Base-by-base conservation (phyloP, 2,797 vertebrate species). In the Sciaenops ocellatus region DNA sequence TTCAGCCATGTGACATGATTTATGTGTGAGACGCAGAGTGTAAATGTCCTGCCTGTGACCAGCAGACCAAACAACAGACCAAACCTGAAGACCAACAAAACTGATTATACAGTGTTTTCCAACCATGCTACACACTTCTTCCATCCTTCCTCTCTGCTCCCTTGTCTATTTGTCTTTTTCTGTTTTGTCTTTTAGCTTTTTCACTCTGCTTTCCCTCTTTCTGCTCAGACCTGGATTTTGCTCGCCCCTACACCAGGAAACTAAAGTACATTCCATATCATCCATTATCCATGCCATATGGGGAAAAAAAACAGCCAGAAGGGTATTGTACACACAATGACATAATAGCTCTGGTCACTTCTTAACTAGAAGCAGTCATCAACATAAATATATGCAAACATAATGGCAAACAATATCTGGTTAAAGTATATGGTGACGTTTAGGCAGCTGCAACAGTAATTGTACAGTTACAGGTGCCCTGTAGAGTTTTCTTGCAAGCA, bases 1-100 rank as follows among this genome's bases (percentile, higher is more conserved):
- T 88, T 92, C 87, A 88, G 83, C 90, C 87, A 76, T 93, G 87
- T 82, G 85, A 92, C 88, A 88, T 94, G 94, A 95, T 95, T 95
- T 94, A 95, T 95, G 92, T 93, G 80, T 3, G 72, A 89, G 84
- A 92, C 83, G 79, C 65, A 70, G 70, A 81, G 85, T 88, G 87
- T 89, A 91, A 94, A 94, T 92, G 90, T 90, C 87, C 91, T 89
- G 90, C 87, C 70, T 87, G 90, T 87, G 88, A 93, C 88, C 90
- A 90, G 89, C 87, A 84, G 88, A 92, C 90, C 88, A 87, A 86
- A 80, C 83, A 90, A 87, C 80, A 59, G 60, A 74, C 76, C 61
- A 41, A 81, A 89, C 63, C 84, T 51, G 71, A 87, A 82, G 80
- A 85, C 72, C 76, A 89, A 66, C 72, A 79, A 80, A 86, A 87